A percentile compares a stretch with the other conserved stretches of the same genome.
Evolutionary conservation across 2,888 invertebrate species (phyloP).

Genomic region (Drosophila acutilabella): DNA sequence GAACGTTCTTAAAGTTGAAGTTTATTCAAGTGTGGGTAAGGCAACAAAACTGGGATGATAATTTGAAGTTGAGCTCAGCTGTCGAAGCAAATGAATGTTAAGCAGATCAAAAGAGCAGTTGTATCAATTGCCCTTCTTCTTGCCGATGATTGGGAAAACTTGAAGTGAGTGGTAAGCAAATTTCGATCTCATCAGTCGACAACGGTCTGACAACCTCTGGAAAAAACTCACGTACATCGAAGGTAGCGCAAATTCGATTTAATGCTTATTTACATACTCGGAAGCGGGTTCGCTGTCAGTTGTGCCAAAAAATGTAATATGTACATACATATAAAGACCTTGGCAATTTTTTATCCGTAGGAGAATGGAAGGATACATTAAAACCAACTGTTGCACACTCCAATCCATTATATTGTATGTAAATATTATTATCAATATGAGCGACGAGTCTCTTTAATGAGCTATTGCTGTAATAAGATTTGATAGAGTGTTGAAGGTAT

Average conservation of each 20-base stretch:
- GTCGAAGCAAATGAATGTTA: conserved; percentile 52
- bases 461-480: too few relatives aligned
- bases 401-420: neutral
- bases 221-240: conserved; percentile 24
- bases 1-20: neutral
- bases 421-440: neutral
- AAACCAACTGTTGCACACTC: conserved; percentile 19
- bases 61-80: conserved; percentile 23
- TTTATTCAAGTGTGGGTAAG: neutral
- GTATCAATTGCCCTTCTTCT: conserved; percentile 43
- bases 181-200: conserved; percentile 29
- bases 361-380: neutral
- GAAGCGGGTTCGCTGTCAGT: conserved; percentile 2
- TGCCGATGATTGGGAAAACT: conserved; percentile 57
- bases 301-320: conserved; percentile 15
- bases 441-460: neutral
- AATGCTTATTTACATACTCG: conserved; percentile 60
- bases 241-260: conserved; percentile 59
- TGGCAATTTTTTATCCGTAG: neutral
- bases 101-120: conserved; percentile 65
- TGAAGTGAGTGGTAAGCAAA: conserved; percentile 41
- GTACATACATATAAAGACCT: conserved; percentile 11
- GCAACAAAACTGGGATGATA: neutral
- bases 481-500: too few relatives aligned
- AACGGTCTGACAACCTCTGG: conserved; percentile 3